Evolutionary conservation across 2,797 vertebrate species (phyloP).

Genomic region (Neolamprologus multifasciatus): DNA sequence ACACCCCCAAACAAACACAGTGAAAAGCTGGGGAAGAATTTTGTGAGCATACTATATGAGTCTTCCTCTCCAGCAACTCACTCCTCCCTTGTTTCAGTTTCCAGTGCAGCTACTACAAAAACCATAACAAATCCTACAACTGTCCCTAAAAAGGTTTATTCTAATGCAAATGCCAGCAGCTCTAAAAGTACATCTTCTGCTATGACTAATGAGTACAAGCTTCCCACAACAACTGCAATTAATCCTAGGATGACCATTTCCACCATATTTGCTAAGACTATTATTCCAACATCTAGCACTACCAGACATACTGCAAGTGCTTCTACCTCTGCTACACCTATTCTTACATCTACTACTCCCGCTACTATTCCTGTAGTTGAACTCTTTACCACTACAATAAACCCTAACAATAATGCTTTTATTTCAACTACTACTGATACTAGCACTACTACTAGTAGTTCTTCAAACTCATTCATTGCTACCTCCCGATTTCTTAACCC

Average conservation of each 20-base stretch:
- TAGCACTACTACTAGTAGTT: background rate
- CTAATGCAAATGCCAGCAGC: background rate
- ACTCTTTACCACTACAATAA: background rate
- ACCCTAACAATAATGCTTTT: background rate
- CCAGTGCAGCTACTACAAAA: background rate
- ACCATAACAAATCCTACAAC: constrained; percentile 10
- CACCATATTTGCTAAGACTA: background rate
- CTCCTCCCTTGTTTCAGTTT: background rate
- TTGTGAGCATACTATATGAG: background rate
- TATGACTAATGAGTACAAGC: background rate
- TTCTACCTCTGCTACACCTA: background rate
- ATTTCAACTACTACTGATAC: background rate
- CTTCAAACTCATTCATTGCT: background rate
- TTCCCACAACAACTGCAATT: background rate
- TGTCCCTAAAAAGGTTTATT: background rate
- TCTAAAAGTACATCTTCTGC: background rate
- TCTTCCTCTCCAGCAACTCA: constrained; percentile 1
- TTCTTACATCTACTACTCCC: background rate
- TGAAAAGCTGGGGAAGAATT: constrained; percentile 29
- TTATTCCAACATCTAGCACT: constrained; percentile 28
- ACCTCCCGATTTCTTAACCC: background rate
- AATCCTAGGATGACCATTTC: background rate
- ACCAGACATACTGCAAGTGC: background rate
- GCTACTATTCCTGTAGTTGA: background rate
- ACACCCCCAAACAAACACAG: constrained; percentile 17